Evolutionary conservation across 2,113 vertebrate species (phyloP).

Genomic region (Tympanuchus pallidicinctus): DNA sequence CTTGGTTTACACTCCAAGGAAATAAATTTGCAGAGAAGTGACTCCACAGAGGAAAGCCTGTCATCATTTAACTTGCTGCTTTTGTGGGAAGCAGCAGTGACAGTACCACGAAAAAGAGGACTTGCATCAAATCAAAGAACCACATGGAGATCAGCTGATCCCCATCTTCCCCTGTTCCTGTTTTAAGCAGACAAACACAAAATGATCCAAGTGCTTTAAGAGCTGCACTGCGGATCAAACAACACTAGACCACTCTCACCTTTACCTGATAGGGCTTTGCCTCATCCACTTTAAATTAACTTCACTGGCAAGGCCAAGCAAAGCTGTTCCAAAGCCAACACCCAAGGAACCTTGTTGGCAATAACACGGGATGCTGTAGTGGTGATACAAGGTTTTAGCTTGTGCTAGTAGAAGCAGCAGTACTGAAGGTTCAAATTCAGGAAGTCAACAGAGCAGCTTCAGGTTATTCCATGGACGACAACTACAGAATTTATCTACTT

Average conservation of each 20-base stretch:
- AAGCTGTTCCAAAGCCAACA: neutral
- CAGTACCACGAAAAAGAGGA: neutral
- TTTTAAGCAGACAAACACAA: neutral
- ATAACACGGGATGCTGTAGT: fast-evolving
- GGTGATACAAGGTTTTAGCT: neutral
- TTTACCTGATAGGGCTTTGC: neutral
- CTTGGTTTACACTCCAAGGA: neutral
- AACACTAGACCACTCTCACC: neutral
- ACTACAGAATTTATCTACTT: neutral
- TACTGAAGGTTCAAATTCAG: neutral
- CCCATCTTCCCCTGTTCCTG: neutral
- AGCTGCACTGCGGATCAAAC: neutral
- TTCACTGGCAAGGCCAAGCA: neutral
- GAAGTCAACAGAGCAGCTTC: neutral
- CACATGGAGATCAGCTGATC: neutral
- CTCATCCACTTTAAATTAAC: neutral
- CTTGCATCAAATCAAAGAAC: neutral
- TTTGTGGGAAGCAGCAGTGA: neutral
- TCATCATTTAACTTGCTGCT: neutral
- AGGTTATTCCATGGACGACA: neutral
- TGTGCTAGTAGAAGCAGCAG: neutral
- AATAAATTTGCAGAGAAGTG: neutral
- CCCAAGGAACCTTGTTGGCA: neutral
- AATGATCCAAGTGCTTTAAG: neutral
- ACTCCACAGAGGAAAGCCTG: neutral